Evolutionary conservation across 2,797 vertebrate genomes (phyloP).

Genomic region (Tympanoctomys barrerae): DNA sequence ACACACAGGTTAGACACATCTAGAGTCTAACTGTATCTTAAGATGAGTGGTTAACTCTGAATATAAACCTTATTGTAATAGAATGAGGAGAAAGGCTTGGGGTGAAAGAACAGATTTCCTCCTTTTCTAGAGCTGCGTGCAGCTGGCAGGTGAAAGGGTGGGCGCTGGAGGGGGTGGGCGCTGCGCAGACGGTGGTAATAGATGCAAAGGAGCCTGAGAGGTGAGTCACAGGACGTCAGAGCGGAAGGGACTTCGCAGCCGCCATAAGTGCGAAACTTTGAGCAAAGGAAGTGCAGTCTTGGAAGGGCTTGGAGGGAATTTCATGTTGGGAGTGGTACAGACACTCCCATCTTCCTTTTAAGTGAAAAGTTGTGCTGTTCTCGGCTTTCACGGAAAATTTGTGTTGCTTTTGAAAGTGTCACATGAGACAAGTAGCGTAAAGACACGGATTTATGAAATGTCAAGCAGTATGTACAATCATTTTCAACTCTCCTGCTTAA

Average conservation of each 20-base stretch:
- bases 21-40: not conserved
- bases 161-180: not conserved
- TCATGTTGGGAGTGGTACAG: not conserved
- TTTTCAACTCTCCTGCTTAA: not conserved
- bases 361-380: not conserved
- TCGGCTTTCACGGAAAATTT: not conserved
- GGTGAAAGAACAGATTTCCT: not conserved
- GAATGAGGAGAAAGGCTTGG: not conserved
- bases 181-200: not conserved
- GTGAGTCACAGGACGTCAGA: accelerated
- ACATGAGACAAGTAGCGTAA: accelerated
- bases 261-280: not conserved
- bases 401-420: not conserved
- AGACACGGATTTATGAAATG: not conserved
- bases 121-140: not conserved
- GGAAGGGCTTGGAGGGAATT: not conserved
- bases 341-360: not conserved
- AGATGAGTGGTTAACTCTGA: not conserved
- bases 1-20: not conserved
- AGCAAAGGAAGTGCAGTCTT: not conserved
- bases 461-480: not conserved
- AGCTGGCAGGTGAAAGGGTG: not conserved
- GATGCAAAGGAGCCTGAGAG: not conserved
- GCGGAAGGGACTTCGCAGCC: not conserved
- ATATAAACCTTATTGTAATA: not conserved